Evolutionary conservation across 1,140 invertebrate species (phyloP), one percentile per base, ranked within the genome.

Genomic region (Aphis craccivora): DNA sequence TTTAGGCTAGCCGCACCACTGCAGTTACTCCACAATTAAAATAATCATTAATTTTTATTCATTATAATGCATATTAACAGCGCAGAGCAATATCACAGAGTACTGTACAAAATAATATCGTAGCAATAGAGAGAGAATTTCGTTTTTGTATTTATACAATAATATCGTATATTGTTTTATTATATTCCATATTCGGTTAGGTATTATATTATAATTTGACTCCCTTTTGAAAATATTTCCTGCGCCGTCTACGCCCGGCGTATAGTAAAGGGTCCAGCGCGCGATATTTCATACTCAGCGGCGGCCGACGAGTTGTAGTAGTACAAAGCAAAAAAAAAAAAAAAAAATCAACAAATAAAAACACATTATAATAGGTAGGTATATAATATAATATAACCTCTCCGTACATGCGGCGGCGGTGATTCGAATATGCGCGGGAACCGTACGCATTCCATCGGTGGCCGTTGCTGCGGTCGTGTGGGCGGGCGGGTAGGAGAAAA

Each of bases 371-470:
- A 67, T 18, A 67, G 30, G 30, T 67, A 48, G 45, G 48, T 48
- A 48, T 48, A 67, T n/a, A 11, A 25, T 25, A 9, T 23, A 30
- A 9, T 60, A 60, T 30, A 67, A 67, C 60, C 60, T n/a, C 11
- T 67, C 60, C n/a, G 30, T 11, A 67, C 11, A 3, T 51, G 55
- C 9, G 55, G 25, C 55, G 60, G 30, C 60, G 30, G 60, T n/a
- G 30, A n/a, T 86, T 86, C 37, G 83, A 86, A 86, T 86, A 86
- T 86, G 25, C 83, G 83, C 83, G 83, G 83, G 83, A 86, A 86
- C 23, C 8, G 8, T 30, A 25, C 83, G 83, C 83, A 86, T 86
- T 86, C 83, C 37, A 86, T 40, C 37, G 37, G 37, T 76, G 60
- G 60, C 60, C 25, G 60, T 84, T 37, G 35, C 22, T 84, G 37